Percentiles rank a stretch among this genome's conserved stretches.
Conservation (phyloP, 2,797 vertebrate genomes). For the Myotis vivesi region DNA sequence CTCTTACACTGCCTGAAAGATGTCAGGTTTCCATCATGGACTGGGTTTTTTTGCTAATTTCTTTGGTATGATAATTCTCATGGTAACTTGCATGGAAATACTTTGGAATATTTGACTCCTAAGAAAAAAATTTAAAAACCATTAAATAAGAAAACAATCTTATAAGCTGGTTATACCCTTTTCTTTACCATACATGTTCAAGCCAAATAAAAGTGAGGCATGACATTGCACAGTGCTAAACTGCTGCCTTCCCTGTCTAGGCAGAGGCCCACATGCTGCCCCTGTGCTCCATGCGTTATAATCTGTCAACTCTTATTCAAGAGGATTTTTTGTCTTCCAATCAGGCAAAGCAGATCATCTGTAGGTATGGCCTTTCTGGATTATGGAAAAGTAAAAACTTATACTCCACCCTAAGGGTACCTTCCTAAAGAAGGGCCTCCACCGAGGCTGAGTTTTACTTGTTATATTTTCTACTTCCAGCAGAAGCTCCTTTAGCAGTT, state of each 20-base stretch:
- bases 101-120: slow-evolving; percentile 25
- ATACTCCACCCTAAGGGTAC: background rate
- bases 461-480: slow-evolving; percentile 4
- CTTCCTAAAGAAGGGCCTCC: background rate
- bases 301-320: background rate
- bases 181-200: background rate
- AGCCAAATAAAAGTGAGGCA: background rate
- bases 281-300: background rate
- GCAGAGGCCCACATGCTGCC: background rate
- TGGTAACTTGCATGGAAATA: background rate
- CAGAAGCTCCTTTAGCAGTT: background rate
- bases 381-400: background rate
- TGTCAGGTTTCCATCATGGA: background rate
- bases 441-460: background rate
- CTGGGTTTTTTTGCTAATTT: background rate
- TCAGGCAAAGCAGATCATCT: background rate
- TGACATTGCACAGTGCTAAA: background rate
- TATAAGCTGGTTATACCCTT: background rate
- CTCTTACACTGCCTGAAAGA: background rate
- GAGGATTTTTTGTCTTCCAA: background rate
- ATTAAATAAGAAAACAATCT: slow-evolving; percentile 31
- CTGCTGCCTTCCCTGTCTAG: background rate
- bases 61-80: background rate
- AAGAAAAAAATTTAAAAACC: background rate
- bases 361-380: background rate